Evolutionary conservation across 2,888 invertebrate genomes (phyloP).

Genomic region (Tinea semifulvella): DNA sequence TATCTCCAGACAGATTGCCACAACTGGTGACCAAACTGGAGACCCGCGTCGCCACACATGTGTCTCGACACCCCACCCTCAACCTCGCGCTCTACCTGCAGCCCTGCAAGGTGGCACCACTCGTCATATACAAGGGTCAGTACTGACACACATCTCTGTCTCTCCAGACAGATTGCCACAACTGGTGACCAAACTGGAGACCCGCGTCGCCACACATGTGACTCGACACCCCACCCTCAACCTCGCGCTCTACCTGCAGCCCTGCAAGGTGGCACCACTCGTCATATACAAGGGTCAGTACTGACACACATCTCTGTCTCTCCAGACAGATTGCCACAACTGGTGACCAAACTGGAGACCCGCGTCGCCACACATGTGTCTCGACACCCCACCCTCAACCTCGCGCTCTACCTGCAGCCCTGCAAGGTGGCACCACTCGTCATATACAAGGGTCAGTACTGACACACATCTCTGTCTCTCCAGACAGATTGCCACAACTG

Average conservation of each 20-base stretch:
- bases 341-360: constrained; percentile 88
- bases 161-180: constrained; percentile 75
- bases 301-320: constrained; percentile 73
- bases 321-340: constrained; percentile 77
- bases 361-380: constrained; percentile 87
- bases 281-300: neutral
- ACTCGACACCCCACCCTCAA: constrained; percentile 84
- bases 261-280: constrained; percentile 73
- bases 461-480: neutral
- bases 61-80: constrained; percentile 81
- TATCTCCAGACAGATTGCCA: constrained; percentile 71
- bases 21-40: constrained; percentile 88
- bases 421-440: constrained; percentile 77
- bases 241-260: constrained; percentile 84
- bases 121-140: neutral
- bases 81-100: constrained; percentile 88
- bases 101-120: constrained; percentile 75
- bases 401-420: constrained; percentile 84
- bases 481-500: constrained; percentile 79
- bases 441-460: constrained; percentile 68
- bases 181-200: constrained; percentile 87
- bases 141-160: neutral
- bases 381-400: constrained; percentile 81
- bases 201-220: constrained; percentile 85
- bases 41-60: constrained; percentile 85